Evolutionary conservation across 2,113 vertebrate genomes (phyloP).

Genomic region (Phylloscopus trochiloides): DNA sequence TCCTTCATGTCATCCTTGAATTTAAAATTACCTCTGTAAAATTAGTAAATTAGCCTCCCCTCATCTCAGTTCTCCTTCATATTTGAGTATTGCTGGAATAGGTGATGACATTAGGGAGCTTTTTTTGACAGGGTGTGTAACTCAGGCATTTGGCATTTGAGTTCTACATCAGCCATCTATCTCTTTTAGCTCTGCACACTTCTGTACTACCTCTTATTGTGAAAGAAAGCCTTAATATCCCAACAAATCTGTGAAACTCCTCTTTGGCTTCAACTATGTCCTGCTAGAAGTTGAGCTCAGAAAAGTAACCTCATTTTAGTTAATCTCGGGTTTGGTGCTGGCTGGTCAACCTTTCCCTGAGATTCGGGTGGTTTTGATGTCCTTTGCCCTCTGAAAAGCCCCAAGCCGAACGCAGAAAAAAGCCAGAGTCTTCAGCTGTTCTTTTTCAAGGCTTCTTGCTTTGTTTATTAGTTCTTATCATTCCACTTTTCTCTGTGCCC

Average conservation of each 20-base stretch:
- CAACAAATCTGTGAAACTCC: neutral
- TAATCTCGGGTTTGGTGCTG: too few species aligned
- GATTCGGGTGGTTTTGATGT: too few species aligned
- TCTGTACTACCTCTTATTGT: neutral
- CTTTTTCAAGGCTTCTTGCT: too few species aligned
- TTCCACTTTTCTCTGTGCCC: too few species aligned
- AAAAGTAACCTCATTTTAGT: neutral
- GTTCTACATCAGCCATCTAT: neutral
- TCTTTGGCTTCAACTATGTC: neutral
- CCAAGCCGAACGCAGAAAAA: too few species aligned
- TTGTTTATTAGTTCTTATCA: too few species aligned
- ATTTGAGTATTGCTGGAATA: neutral
- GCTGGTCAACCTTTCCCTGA: too few species aligned
- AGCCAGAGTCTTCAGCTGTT: too few species aligned
- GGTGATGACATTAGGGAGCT: neutral
- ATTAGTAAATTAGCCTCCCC: neutral
- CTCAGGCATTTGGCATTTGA: neutral
- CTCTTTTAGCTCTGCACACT: neutral
- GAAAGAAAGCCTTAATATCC: neutral
- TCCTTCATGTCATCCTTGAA: neutral
- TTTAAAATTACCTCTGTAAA: neutral
- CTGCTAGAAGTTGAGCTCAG: neutral
- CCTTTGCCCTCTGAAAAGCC: too few species aligned
- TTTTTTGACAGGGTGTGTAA: neutral
- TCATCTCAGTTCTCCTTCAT: neutral